phyloP scores from a whole-genome alignment of 1,140 invertebrate genomes.

The Aleiodes sp. region DNA sequence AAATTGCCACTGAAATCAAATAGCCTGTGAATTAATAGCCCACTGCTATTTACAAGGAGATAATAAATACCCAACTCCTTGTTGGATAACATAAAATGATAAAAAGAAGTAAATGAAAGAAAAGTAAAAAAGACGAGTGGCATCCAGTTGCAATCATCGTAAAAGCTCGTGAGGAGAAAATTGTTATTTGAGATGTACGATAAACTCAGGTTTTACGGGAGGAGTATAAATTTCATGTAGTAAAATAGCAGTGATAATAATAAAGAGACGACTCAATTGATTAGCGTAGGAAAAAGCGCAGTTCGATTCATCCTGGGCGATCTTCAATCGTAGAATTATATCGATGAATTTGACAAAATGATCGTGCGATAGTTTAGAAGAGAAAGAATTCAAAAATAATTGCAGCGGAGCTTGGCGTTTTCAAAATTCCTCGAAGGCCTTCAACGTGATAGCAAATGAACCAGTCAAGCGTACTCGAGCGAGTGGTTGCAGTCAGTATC shows the following conservation, averaged over 20 bases:
- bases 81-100: not conserved
- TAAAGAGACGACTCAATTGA: not conserved
- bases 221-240: not conserved
- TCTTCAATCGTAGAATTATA: not conserved
- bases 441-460: conserved; percentile 15
- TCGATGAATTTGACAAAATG: not conserved
- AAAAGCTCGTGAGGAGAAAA: conserved; percentile 20
- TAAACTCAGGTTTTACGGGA: conserved; percentile 1
- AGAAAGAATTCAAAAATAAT: too few relatives aligned
- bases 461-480: conserved; percentile 16
- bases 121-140: too few relatives aligned
- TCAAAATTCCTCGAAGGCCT: not conserved
- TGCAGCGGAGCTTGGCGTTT: too few relatives aligned
- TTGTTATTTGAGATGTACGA: conserved; percentile 2
- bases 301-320: conserved; percentile 6
- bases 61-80: not conserved
- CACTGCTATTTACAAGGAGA: not conserved
- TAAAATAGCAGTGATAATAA: not conserved
- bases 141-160: conserved; percentile 23
- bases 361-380: too few relatives aligned
- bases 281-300: too few relatives aligned
- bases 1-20: not conserved
- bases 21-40: not conserved
- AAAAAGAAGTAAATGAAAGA: not conserved
- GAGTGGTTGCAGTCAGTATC: conserved; percentile 20